Percentiles rank a stretch among this genome's conserved stretches.
phyloP scores from a whole-genome alignment of 2,888 invertebrate species.

The Monoplex corrugatus region DNA sequence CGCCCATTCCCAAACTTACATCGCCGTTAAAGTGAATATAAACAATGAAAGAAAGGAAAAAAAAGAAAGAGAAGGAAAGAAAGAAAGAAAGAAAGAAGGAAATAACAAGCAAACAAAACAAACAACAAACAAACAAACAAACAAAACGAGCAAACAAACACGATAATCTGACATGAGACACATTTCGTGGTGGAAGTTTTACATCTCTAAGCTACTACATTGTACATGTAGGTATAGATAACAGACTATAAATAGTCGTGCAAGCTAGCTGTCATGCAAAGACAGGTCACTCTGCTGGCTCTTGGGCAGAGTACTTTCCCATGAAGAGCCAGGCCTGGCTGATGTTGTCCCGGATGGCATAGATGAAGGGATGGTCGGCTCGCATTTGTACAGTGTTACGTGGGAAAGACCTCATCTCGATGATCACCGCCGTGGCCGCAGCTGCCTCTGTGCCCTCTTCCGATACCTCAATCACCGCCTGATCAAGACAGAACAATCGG shows the following conservation, averaged over 20 bases:
- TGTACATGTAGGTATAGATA: too few relatives aligned
- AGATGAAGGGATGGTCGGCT: slow-evolving; percentile 69
- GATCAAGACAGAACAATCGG: slow-evolving; percentile 11
- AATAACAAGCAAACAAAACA: too few relatives aligned
- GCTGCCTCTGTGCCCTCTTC: slow-evolving; percentile 73
- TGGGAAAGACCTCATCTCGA: slow-evolving; percentile 13
- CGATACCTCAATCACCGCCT: slow-evolving; percentile 72
- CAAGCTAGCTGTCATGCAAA: too few relatives aligned
- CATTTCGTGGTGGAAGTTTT: too few relatives aligned
- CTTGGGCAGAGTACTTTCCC: slow-evolving; percentile 42
- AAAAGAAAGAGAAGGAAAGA: background rate
- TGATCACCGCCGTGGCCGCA: slow-evolving; percentile 59
- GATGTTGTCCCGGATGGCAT: slow-evolving; percentile 60
- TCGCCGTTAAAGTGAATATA: background rate
- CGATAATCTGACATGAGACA: too few relatives aligned
- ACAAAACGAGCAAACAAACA: background rate
- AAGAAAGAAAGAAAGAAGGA: too few relatives aligned
- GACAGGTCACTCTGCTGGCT: background rate
- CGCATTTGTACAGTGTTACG: slow-evolving; percentile 55
- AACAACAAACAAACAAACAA: background rate
- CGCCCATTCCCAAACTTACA: too few relatives aligned
- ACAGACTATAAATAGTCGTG: too few relatives aligned
- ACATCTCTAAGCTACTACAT: too few relatives aligned
- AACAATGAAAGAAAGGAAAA: background rate
- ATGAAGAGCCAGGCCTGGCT: slow-evolving; percentile 49